Conservation (phyloP, 2,888 invertebrate genomes). For the Drosophila meridionalis region DNA sequence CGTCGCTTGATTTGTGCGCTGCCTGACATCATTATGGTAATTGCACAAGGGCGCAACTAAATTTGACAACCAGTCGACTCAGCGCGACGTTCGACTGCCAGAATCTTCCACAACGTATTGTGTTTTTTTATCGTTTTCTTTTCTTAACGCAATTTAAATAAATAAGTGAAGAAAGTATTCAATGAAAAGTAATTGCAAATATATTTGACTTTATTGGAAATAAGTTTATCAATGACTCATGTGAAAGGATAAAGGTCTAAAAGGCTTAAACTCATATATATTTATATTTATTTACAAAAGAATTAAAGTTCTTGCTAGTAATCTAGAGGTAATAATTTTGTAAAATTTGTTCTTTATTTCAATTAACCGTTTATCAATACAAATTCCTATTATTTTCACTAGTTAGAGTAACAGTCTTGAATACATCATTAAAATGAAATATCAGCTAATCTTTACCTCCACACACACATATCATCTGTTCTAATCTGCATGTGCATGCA, state of each 20-base stretch:
- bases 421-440: not conserved
- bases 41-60: constrained; percentile 60
- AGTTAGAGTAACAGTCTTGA: too few relatives aligned
- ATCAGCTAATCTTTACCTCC: not conserved
- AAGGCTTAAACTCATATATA: too few relatives aligned
- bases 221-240: too few relatives aligned
- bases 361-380: not conserved
- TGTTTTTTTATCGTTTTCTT: not conserved
- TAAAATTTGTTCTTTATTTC: not conserved
- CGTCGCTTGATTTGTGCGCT: constrained; percentile 70
- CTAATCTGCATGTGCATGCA: not conserved
- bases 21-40: constrained; percentile 74
- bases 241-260: too few relatives aligned
- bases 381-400: not conserved
- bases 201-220: too few relatives aligned
- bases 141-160: not conserved
- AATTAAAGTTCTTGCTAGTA: too few relatives aligned
- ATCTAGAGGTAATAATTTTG: too few relatives aligned
- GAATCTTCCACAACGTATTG: not conserved
- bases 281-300: too few relatives aligned
- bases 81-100: not conserved
- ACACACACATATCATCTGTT: not conserved
- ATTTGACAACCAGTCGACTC: constrained; percentile 66
- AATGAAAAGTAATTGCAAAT: not conserved
- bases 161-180: not conserved